Conservation (phyloP, 2,888 invertebrate species). For the Brachyopa scutellaris region DNA sequence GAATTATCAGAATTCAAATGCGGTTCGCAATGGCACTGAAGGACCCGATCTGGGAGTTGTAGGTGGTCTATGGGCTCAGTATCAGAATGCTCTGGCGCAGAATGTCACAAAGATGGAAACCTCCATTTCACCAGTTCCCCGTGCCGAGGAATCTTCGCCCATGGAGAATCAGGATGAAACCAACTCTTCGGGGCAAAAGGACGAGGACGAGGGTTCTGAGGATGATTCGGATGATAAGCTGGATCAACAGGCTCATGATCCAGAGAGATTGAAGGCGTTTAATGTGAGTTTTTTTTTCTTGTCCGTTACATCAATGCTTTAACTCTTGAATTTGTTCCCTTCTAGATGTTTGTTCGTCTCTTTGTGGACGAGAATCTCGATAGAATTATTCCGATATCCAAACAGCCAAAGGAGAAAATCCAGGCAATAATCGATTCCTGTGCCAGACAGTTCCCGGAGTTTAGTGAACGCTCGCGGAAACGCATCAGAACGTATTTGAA, state of each 20-base stretch:
- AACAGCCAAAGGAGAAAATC: constrained; percentile 98
- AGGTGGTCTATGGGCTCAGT: constrained; percentile 93
- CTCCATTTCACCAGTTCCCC: constrained; percentile 81
- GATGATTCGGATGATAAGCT: constrained; percentile 96
- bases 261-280: constrained; percentile 96
- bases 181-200: constrained; percentile 93
- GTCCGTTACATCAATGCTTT: too few relatives aligned
- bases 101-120: constrained; percentile 83
- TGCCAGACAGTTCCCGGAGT: constrained; percentile 97
- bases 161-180: constrained; percentile 89
- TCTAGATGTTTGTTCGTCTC: constrained; percentile 97
- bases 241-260: constrained; percentile 93
- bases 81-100: constrained; percentile 90
- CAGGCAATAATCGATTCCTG: constrained; percentile 99
- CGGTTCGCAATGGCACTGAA: constrained; percentile 84
- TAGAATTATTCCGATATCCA: constrained; percentile 97
- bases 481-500: constrained; percentile 97
- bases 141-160: constrained; percentile 85
- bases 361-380: constrained; percentile 98
- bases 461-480: constrained; percentile 96
- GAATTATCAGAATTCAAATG: constrained; percentile 92
- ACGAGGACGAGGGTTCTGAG: constrained; percentile 90
- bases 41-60: constrained; percentile 82
- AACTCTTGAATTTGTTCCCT: too few relatives aligned
- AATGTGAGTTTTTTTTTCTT: constrained; percentile 87